Conservation (phyloP, 2,797 vertebrate species). For the Malurus leucopterus region DNA sequence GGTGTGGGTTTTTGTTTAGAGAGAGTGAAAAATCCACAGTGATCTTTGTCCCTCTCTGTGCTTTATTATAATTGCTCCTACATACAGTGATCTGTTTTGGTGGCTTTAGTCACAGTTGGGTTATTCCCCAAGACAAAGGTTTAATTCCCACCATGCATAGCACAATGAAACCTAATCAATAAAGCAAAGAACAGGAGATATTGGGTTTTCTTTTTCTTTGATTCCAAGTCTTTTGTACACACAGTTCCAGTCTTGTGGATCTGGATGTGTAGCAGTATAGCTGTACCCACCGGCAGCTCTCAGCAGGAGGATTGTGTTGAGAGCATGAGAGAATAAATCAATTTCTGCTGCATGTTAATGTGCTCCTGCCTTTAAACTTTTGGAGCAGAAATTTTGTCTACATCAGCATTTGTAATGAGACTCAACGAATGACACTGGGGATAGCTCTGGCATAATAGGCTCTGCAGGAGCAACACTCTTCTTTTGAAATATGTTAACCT, state of each 20-base stretch:
- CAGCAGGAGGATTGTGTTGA: background rate
- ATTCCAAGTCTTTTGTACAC: background rate
- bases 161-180: background rate
- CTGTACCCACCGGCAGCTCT: background rate
- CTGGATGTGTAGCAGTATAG: background rate
- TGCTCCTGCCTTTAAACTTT: background rate
- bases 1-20: background rate
- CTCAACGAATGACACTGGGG: background rate
- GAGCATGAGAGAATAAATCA: background rate
- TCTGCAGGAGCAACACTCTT: background rate
- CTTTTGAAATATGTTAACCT: background rate
- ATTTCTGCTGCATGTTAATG: background rate
- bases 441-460: background rate
- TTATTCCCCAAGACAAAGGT: background rate
- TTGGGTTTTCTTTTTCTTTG: accelerated
- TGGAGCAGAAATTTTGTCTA: background rate
- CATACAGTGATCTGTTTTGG: background rate
- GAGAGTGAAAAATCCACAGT: background rate
- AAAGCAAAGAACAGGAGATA: background rate
- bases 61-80: background rate
- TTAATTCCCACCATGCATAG: background rate
- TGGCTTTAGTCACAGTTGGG: background rate
- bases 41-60: background rate
- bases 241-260: background rate
- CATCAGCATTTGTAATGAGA: background rate